phyloP scores from a whole-genome alignment of 1,140 invertebrate genomes.

The Spodoptera litura region DNA sequence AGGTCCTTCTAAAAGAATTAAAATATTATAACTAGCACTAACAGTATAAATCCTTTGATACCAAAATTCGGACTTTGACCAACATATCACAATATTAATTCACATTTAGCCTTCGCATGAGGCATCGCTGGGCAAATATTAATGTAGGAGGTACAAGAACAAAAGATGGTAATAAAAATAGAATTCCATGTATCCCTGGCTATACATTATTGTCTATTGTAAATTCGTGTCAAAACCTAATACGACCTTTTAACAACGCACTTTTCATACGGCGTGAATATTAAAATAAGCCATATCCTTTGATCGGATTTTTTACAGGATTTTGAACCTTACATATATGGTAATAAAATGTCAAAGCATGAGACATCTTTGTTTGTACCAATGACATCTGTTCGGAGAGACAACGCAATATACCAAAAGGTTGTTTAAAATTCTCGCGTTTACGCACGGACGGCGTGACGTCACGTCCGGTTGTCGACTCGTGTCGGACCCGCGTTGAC shows the following conservation, averaged over 20 bases:
- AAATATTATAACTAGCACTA: background rate
- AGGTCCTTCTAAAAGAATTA: background rate
- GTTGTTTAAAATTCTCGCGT: conserved; percentile 84
- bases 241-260: conserved; percentile 73
- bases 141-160: conserved; percentile 5
- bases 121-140: conserved; percentile 8
- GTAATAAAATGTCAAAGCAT: conserved; percentile 41
- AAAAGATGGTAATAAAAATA: conserved; percentile 48
- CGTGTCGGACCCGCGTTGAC: conserved; percentile 60
- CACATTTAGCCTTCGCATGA: conserved; percentile 8
- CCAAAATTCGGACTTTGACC: conserved; percentile 22
- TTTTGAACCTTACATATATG: conserved; percentile 36
- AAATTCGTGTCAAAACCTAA: conserved; percentile 70
- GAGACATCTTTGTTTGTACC: conserved; percentile 68
- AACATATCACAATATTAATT: conserved; percentile 21
- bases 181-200: conserved; percentile 51
- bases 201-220: conserved; percentile 59
- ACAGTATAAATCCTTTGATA: background rate
- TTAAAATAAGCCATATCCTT: conserved; percentile 61
- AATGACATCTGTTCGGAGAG: conserved; percentile 74
- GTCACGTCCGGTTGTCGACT: conserved; percentile 77
- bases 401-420: conserved; percentile 77
- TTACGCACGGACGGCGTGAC: conserved; percentile 77
- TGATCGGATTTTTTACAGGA: conserved; percentile 31
- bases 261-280: conserved; percentile 75